Evolutionary conservation across 2,888 invertebrate genomes (phyloP), one percentile per base, ranked within the genome.

Genomic region (Luperina nickerlii): DNA sequence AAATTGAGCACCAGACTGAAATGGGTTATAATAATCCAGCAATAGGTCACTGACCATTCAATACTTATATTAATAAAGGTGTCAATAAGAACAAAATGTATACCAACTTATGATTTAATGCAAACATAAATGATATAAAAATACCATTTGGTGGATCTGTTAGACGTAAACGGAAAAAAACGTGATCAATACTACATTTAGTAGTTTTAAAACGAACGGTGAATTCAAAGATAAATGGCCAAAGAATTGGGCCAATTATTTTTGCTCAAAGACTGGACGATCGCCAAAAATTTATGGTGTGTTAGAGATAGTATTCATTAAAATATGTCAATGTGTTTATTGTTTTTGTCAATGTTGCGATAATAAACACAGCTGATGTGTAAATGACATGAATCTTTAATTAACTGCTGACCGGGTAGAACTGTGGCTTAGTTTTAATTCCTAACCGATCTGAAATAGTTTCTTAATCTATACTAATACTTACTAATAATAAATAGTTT

Each of bases 221-320:
- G 48, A 42, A 84, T 63, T 18, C 57, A 65, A 74, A 72, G 57
- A 71, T 73, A 57, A 67, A 84, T 73, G 82, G 74, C 63, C n/a
- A 48, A 74, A 74, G 42, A 84, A 57, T 70, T 82, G 67, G 86
- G 83, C 76, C 82, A 70, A 70, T 76, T 82, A 86, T 83, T 86
- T 83, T 76, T 32, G 82, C 76, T 74, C 38, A 81, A 74, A 71
- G 77, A 51, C 67, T 83, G 83, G 85, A 72, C 20, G 13, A 20
- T 67, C 38, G 81, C 83, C 83, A 85, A 81, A 75, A 42, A 65
- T 32, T 65, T 73, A 79, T 82, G 38, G 45, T 7, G 71, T 78
- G 72, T 60, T 57, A 63, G 7, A 51, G n/a, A 83, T 60, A 77
- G 78, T 51, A 51, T 51, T 78, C n/a, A 18, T 57, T 62, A 68